Conservation (phyloP, 2,113 vertebrate species). For the Ammodramus savannarum region DNA sequence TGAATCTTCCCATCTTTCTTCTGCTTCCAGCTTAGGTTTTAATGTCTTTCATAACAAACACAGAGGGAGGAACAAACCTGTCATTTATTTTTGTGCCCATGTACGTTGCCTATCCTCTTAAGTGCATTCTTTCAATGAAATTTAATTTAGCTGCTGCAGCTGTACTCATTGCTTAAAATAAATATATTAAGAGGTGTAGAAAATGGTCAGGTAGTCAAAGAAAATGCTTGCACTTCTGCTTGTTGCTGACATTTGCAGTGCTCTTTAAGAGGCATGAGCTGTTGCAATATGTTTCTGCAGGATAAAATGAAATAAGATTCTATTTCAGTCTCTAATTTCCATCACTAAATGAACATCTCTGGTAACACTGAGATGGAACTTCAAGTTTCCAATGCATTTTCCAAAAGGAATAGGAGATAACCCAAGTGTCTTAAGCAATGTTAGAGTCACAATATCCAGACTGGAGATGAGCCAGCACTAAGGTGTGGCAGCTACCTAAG, state of each 20-base stretch:
- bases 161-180: background rate
- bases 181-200: background rate
- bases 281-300: background rate
- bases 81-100: background rate
- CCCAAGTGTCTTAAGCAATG: background rate
- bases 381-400: conserved; percentile 4
- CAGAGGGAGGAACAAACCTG: background rate
- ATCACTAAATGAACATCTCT: background rate
- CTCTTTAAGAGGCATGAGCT: background rate
- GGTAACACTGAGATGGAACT: background rate
- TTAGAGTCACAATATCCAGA: background rate
- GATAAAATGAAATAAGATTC: background rate
- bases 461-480: background rate
- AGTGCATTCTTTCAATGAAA: background rate
- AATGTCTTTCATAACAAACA: background rate
- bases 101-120: background rate
- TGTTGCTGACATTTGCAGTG: background rate
- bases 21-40: background rate
- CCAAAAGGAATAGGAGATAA: conserved; percentile 20
- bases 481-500: background rate
- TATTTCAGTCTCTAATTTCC: conserved; percentile 15
- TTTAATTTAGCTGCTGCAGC: background rate
- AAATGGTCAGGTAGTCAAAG: background rate
- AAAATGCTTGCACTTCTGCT: background rate
- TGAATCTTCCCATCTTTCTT: background rate